Evolutionary conservation across 53 echinoderm and acorn worm species (phyloP).

Genomic region (Paelopatides confundens): DNA sequence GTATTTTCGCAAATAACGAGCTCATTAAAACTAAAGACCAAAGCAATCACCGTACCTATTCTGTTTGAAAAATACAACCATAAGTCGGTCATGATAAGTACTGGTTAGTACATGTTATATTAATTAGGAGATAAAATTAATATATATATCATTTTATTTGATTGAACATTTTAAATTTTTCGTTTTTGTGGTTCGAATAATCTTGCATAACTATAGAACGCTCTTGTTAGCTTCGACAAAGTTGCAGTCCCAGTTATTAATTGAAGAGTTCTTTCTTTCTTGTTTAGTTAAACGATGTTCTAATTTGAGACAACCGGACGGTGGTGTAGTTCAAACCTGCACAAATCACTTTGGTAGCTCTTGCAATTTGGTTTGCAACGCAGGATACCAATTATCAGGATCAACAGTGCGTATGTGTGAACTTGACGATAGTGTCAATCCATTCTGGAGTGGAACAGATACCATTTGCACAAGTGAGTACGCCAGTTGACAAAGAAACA

Average conservation of each 20-base stretch:
- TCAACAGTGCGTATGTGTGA: constrained; percentile 57
- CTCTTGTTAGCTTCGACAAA: too few relatives aligned
- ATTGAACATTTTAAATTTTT: background rate
- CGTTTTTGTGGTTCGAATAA: background rate
- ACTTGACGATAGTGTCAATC: constrained; percentile 1
- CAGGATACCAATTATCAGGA: constrained; percentile 70
- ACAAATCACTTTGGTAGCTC: constrained; percentile 56
- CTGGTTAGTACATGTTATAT: too few relatives aligned
- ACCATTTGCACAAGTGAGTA: constrained; percentile 69
- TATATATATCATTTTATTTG: background rate
- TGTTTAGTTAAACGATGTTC: constrained; percentile 70
- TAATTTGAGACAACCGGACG: constrained; percentile 42
- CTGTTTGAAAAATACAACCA: too few relatives aligned
- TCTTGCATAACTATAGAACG: too few relatives aligned
- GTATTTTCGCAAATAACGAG: too few relatives aligned
- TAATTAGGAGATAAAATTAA: too few relatives aligned
- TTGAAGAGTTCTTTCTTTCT: background rate
- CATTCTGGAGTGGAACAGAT: constrained; percentile 59
- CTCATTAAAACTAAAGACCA: too few relatives aligned
- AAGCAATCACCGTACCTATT: too few relatives aligned
- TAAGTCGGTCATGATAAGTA: too few relatives aligned
- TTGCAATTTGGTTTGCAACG: constrained; percentile 60
- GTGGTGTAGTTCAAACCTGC: constrained; percentile 48
- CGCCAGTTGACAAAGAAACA: background rate
- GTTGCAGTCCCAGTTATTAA: too few relatives aligned